Conservation (phyloP, 2,888 invertebrate species). For the Xestia c-nigrum region DNA sequence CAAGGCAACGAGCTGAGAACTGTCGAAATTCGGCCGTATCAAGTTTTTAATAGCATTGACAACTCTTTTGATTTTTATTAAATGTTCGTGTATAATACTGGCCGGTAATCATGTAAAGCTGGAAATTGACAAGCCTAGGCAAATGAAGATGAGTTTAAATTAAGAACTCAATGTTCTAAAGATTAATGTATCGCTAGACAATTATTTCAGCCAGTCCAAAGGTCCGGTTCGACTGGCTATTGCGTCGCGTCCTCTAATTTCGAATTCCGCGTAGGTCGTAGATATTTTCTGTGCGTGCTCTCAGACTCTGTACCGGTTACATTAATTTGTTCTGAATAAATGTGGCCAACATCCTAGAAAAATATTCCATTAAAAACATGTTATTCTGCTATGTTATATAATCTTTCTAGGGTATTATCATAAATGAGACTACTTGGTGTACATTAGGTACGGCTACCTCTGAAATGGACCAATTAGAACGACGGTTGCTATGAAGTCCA, state of each 20-base stretch:
- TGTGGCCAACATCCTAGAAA: conserved; percentile 40
- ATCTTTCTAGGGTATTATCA: conserved; percentile 12
- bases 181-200: conserved; percentile 37
- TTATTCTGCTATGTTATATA: conserved; percentile 18
- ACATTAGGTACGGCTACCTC: not conserved
- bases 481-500: conserved; percentile 23
- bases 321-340: conserved; percentile 59
- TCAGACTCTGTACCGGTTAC: conserved; percentile 39
- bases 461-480: conserved; percentile 37
- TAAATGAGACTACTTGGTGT: conserved; percentile 16
- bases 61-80: not conserved
- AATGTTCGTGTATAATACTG: not conserved
- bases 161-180: not conserved
- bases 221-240: conserved; percentile 11
- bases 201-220: conserved; percentile 40
- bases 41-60: not conserved
- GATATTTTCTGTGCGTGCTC: conserved; percentile 64
- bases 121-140: not conserved
- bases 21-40: not conserved
- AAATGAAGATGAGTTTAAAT: not conserved
- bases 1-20: conserved; percentile 2
- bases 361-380: conserved; percentile 60
- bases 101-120: not conserved
- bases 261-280: conserved; percentile 61
- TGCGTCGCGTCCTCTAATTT: conserved; percentile 54